These are phyloP conservation scores for Parotocinclus haroldoi DNA, from an alignment of 2,797 vertebrate genomes.

Conservation along the genomic window DNA sequence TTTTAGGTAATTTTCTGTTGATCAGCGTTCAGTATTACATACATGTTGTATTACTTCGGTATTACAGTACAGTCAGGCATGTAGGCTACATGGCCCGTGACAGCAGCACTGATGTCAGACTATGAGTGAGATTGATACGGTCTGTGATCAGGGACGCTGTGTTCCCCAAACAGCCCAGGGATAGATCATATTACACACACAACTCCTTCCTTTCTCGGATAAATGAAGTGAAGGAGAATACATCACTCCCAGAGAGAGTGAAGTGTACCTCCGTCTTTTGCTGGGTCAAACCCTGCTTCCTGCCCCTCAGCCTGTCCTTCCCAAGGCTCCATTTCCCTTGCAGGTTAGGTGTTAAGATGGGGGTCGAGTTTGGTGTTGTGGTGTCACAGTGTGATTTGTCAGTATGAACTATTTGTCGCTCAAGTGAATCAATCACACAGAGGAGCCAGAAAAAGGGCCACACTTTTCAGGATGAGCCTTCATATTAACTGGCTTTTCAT, in stretches of 20 bases:
- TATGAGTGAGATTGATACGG: slow-evolving; percentile 78
- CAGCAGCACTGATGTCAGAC: slow-evolving; percentile 70
- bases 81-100: slow-evolving; percentile 47
- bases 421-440: slow-evolving; percentile 68
- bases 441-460: slow-evolving; percentile 40
- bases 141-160: slow-evolving; percentile 76
- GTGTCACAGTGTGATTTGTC: slow-evolving; percentile 74
- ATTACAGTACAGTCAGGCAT: background rate
- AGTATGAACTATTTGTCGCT: slow-evolving; percentile 71
- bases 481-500: slow-evolving; percentile 44
- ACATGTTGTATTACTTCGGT: background rate
- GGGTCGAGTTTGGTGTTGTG: slow-evolving; percentile 65
- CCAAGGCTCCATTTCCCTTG: slow-evolving; percentile 52
- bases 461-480: slow-evolving; percentile 45
- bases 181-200: slow-evolving; percentile 69
- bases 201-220: slow-evolving; percentile 75
- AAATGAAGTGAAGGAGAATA: slow-evolving; percentile 78
- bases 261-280: slow-evolving; percentile 55
- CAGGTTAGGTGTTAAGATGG: slow-evolving; percentile 74
- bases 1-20: too few species aligned
- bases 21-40: background rate
- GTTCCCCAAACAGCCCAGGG: slow-evolving; percentile 71
- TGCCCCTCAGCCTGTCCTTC: slow-evolving; percentile 27
- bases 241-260: slow-evolving; percentile 69
- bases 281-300: slow-evolving; percentile 53